Conservation (phyloP, 2,888 invertebrate genomes). For the Lithophane semibrunnea region DNA sequence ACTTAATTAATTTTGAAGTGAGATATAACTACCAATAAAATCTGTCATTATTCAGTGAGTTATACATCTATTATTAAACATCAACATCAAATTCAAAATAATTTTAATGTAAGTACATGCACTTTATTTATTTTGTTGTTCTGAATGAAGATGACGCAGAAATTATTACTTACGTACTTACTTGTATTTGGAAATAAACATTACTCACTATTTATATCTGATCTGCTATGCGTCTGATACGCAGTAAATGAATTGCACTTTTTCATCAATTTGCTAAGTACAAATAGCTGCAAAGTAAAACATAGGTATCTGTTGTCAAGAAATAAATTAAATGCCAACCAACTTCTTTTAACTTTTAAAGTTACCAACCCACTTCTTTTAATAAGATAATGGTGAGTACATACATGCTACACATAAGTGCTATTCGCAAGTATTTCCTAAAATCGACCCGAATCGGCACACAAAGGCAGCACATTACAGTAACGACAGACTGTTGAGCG, state of each 20-base stretch:
- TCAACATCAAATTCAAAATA: neutral
- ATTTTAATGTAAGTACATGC: too few relatives aligned
- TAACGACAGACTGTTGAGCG: neutral
- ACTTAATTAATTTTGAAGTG: neutral
- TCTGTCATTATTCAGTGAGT: neutral
- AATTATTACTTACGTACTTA: neutral
- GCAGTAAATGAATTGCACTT: conserved; percentile 11
- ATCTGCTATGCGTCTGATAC: neutral
- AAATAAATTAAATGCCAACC: neutral
- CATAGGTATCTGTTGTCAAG: neutral
- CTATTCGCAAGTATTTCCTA: neutral
- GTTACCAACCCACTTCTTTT: too few relatives aligned
- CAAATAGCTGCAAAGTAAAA: neutral
- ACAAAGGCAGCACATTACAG: neutral
- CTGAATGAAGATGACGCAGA: neutral
- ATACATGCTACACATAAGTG: too few relatives aligned
- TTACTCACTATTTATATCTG: conserved; percentile 1
- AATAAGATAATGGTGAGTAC: too few relatives aligned
- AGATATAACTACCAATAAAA: neutral
- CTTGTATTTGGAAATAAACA: conserved; percentile 19
- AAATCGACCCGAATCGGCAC: neutral
- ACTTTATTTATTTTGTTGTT: neutral
- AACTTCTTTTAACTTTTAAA: too few relatives aligned
- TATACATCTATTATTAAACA: neutral
- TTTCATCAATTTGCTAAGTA: neutral